Conservation (phyloP, 2,113 vertebrate species). For the Trochalopteron elliotii region DNA sequence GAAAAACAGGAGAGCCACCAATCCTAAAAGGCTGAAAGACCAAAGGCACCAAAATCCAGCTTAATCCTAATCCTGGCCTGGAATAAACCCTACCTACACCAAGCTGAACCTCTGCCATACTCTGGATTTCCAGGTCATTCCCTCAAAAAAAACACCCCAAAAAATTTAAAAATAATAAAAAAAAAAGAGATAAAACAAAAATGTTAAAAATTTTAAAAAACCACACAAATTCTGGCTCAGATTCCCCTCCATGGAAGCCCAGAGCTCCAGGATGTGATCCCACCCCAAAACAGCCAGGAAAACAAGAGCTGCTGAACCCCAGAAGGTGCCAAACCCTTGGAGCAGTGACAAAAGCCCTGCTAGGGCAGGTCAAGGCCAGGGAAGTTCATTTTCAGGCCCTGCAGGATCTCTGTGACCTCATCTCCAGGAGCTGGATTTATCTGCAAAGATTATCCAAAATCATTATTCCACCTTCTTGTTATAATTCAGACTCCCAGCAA, state of each 20-base stretch:
- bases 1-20: background rate
- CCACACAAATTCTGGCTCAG: background rate
- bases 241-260: background rate
- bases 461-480: background rate
- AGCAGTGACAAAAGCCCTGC: background rate
- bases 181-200: background rate
- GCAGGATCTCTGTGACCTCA: background rate
- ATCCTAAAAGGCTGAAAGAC: background rate
- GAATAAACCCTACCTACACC: background rate
- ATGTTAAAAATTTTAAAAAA: background rate
- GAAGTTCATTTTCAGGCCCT: background rate
- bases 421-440: background rate
- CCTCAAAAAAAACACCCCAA: background rate
- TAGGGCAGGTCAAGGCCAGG: fast-evolving
- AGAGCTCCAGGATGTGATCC: background rate
- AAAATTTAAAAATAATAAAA: too few relatives aligned
- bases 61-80: background rate
- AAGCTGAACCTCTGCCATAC: background rate
- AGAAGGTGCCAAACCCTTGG: background rate
- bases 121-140: background rate
- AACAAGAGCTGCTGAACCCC: background rate
- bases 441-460: background rate
- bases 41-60: fast-evolving
- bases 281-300: background rate
- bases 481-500: background rate